phyloP scores from a whole-genome alignment of 53 echinoderm and acorn worm species.

The Mesocentrotus franciscanus region DNA sequence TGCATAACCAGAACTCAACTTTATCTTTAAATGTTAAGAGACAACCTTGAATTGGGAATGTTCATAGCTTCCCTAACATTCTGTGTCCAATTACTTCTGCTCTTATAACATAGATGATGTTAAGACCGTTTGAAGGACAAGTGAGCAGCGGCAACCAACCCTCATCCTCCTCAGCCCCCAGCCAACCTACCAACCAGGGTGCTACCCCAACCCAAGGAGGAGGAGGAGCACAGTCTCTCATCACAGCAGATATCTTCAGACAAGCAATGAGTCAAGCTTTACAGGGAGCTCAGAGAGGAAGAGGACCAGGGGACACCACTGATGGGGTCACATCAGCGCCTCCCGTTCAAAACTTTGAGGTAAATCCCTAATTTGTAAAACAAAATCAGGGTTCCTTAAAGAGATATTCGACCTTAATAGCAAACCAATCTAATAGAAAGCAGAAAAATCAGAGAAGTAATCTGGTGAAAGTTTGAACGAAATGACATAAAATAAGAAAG shows the following conservation, averaged over 20 bases:
- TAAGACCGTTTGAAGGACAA: constrained; percentile 63
- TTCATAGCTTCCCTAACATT: background rate
- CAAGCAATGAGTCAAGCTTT: constrained; percentile 95
- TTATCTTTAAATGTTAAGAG: too few species aligned
- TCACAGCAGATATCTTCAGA: constrained; percentile 84
- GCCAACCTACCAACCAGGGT: background rate
- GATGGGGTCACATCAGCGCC: constrained; percentile 1
- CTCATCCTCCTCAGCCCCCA: background rate
- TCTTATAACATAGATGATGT: constrained; percentile 53
- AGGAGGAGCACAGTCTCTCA: background rate
- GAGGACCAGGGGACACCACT: constrained; percentile 38
- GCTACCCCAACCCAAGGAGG: background rate
- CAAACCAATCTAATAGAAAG: too few species aligned
- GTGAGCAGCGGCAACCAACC: constrained; percentile 22
- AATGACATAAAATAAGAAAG: too few species aligned
- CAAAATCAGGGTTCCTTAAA: background rate
- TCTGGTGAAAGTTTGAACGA: too few species aligned
- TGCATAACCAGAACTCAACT: too few species aligned
- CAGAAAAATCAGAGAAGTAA: too few species aligned
- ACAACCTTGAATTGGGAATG: too few species aligned
- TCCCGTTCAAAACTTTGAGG: constrained; percentile 47
- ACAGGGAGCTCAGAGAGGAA: constrained; percentile 66
- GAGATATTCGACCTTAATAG: background rate
- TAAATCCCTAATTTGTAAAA: background rate
- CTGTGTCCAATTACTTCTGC: background rate